Conservation (phyloP, 2,888 invertebrate species). For the Troides oblongomaculatus region DNA sequence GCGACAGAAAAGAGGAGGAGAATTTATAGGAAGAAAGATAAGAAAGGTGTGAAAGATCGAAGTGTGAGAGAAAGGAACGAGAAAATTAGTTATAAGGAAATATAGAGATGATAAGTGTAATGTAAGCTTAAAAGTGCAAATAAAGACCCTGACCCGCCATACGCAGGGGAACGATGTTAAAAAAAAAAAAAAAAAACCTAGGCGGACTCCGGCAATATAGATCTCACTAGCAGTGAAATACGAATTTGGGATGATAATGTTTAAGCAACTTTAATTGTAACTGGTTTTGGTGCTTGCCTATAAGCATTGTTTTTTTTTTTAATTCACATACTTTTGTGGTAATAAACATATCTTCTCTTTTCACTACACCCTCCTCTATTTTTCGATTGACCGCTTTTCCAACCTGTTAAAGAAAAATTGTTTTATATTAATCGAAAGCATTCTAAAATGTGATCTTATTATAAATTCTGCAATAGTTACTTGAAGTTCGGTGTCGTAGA, state of each 20-base stretch:
- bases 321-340: constrained; percentile 69
- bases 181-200: too few relatives aligned
- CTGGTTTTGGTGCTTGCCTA: background rate
- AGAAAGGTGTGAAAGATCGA: too few relatives aligned
- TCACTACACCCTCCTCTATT: constrained; percentile 64
- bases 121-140: too few relatives aligned
- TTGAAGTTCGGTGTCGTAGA: constrained; percentile 78
- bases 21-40: too few relatives aligned
- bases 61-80: too few relatives aligned
- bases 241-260: background rate
- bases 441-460: background rate
- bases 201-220: too few relatives aligned
- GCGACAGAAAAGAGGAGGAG: too few relatives aligned
- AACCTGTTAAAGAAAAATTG: constrained; percentile 41
- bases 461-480: constrained; percentile 42
- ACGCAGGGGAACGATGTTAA: too few relatives aligned
- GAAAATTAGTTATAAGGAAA: too few relatives aligned
- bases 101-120: too few relatives aligned
- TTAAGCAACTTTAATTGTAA: background rate
- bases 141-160: too few relatives aligned
- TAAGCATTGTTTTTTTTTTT: background rate
- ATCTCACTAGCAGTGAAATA: background rate
- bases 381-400: constrained; percentile 66
- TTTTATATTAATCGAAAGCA: background rate
- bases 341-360: constrained; percentile 76